These are phyloP conservation scores for Elymnias hypermnestra DNA, from an alignment of 1,140 invertebrate species.

Conservation along the genomic window DNA sequence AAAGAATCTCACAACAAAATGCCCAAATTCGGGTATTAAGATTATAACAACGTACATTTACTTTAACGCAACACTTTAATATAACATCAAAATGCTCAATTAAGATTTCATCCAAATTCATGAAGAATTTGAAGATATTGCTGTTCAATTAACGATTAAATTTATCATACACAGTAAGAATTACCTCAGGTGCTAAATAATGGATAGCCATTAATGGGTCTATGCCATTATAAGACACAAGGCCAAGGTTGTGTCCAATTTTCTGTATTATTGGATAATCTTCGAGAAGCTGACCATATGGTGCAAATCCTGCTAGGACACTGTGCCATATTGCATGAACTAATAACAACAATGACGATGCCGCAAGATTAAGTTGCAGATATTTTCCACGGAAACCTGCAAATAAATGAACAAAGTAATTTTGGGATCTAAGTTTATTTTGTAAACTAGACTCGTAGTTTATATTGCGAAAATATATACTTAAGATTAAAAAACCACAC, in stretches of 20 bases:
- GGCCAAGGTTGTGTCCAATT: constrained; percentile 57
- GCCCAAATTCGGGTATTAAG: no score
- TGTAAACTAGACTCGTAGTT: no score
- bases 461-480: background rate
- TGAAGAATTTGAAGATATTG: no score
- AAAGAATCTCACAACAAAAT: no score
- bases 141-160: no score
- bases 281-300: constrained; percentile 46
- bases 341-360: constrained; percentile 51
- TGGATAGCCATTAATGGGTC: constrained; percentile 78
- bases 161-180: no score
- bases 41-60: no score
- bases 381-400: constrained; percentile 52
- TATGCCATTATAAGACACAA: constrained; percentile 50
- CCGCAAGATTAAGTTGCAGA: constrained; percentile 37
- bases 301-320: constrained; percentile 37
- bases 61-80: no score
- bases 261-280: constrained; percentile 41
- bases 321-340: constrained; percentile 54
- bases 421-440: no score
- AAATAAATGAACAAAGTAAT: constrained; percentile 20
- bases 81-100: no score
- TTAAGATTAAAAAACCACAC: background rate
- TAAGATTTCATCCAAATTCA: no score
- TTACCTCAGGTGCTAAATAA: constrained; percentile 81